Base-by-base conservation (phyloP, 2,113 vertebrate genomes). In the Pollachius pollachius region DNA sequence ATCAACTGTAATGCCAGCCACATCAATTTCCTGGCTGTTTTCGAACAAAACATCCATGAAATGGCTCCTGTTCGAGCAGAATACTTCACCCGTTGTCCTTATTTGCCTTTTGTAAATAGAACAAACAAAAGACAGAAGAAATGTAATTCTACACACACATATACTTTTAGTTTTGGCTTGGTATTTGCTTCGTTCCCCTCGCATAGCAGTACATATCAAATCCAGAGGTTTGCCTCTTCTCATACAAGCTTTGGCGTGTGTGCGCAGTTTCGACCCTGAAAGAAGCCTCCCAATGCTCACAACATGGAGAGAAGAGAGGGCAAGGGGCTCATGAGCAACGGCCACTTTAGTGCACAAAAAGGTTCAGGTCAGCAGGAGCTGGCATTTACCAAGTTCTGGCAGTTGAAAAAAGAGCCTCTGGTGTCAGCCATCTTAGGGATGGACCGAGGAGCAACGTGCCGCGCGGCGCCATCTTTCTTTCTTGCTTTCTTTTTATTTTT, bases 361-460 rank as follows among this genome's bases (percentile, higher is more conserved):
- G 78, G 60, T 62, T 89, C 84, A 80, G 85, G 83, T 89, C 85
- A 88, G 85, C 83, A 89, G 89, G 85, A 86, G 82, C 76, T 84
- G 88, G 90, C 84, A 80, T 88, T 89, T 77, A 74, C 83, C 77
- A 78, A 77, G 76, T 73, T 78, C 87, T 88, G 84, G 85, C 85
- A 82, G 73, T 85, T 77, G 72, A 54, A 84, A 72, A 75, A 81
- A 86, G 75, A 48, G 41, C 41, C 82, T 88, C 70, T 85, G 82
- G 85, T 86, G 89, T 88, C 91, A 88, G 90, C 90, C 89, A 91
- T 91, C 91, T 92, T 91, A 90, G 81, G 17, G 78, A 84, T 85
- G 85, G 87, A 88, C 89, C 11, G 41, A 48, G 41, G 41, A 84
- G 84, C 82, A 91, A 87, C 83, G 88, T 84, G 85, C 72, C 60